Conservation (phyloP, 1,140 invertebrate genomes). For the Brevipalpus yothersi region DNA sequence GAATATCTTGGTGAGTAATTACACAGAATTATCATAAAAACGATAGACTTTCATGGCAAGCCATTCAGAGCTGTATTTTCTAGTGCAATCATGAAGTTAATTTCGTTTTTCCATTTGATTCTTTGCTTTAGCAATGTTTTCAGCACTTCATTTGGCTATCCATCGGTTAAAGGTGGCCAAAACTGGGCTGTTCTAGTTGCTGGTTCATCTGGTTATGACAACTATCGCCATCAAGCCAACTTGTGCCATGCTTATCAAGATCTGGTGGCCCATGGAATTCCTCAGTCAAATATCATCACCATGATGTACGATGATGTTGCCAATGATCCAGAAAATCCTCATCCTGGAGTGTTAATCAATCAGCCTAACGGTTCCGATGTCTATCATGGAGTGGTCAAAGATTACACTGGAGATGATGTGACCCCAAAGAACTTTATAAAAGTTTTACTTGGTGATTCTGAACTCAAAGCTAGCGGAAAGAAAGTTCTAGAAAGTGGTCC, state of each 20-base stretch:
- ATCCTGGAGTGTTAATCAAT: slow-evolving; percentile 31
- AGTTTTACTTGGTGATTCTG: slow-evolving; percentile 26
- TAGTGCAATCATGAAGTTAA: too few species aligned
- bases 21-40: too few species aligned
- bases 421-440: slow-evolving; percentile 29
- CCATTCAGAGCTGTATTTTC: too few species aligned
- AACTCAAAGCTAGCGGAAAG: slow-evolving; percentile 1
- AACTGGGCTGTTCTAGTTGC: background rate
- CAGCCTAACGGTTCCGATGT: slow-evolving; percentile 30
- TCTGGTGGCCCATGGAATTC: slow-evolving; percentile 28
- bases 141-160: too few species aligned
- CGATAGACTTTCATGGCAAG: too few species aligned
- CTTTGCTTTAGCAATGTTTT: too few species aligned
- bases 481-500: slow-evolving; percentile 26
- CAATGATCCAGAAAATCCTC: slow-evolving; percentile 27
- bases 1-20: too few species aligned
- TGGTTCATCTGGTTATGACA: slow-evolving; percentile 29
- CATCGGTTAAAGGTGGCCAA: too few species aligned
- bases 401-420: slow-evolving; percentile 25
- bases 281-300: slow-evolving; percentile 30
- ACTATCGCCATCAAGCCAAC: slow-evolving; percentile 38
- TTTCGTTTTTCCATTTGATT: too few species aligned
- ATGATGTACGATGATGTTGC: slow-evolving; percentile 41
- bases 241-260: slow-evolving; percentile 36
- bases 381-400: slow-evolving; percentile 29